Evolutionary conservation across 2,797 vertebrate genomes (phyloP), one percentile per base, ranked within the genome.

Genomic region (Hylomyscus alleni): DNA sequence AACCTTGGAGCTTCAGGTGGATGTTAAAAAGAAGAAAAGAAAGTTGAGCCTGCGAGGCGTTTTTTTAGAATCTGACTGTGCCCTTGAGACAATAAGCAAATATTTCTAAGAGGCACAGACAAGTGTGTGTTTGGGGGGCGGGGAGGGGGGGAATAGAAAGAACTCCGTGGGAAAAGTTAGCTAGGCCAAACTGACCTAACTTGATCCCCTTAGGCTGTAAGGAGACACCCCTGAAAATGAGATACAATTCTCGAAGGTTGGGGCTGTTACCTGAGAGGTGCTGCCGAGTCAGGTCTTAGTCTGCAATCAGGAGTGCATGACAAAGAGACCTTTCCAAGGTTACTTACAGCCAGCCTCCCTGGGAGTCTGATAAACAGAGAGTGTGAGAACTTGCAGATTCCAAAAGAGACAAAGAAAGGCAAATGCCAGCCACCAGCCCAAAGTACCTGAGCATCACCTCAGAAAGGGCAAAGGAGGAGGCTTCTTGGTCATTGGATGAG

Each of bases 311-410:
- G 89, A 93, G 92, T 40, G 13, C 88, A 44, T 97, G 96, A 97
- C 94, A 95, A 97, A 98, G 93, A 97, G 96, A 69, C 86, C 54
- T 98, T 98, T 97, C 93, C 89, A 92, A 96, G 96, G 96, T 94
- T 95, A 76, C 91, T 87, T 95, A 65, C 77, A 14, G 89, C 90
- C 65, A 0, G 0, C 93, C 96, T 97, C 95, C 88, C 0, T 87
- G 93, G 93, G 96, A 97, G 56, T 94, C 92, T 44, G 93, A 83
- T 89, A 90, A 95, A 91, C 0, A 73, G 54, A 0, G 80, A 91
- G 4, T 89, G 58, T 96, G 96, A 98, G 97, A 96, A 96, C 92
- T 81, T 93, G 78, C 65, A 94, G 92, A 22, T 83, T 76, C 73
- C 47, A 92, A 97, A 47, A 62, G 58, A 82, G 94, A 87, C 0